phyloP scores from a whole-genome alignment of 2,888 invertebrate genomes.

The Eumacrocentrus americanus region DNA sequence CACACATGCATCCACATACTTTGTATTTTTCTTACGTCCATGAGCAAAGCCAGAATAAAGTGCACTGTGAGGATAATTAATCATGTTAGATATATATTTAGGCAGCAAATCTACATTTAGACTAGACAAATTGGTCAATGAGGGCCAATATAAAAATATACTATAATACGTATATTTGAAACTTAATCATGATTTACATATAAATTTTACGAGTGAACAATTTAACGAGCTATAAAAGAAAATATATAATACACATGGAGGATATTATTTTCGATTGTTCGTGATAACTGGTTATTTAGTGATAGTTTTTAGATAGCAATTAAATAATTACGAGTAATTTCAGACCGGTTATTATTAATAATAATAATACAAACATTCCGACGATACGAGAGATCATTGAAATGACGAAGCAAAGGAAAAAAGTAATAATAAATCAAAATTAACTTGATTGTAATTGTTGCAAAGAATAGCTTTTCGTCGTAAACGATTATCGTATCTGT shows the following conservation, averaged over 20 bases:
- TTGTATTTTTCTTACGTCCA: slow-evolving; percentile 45
- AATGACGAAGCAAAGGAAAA: neutral
- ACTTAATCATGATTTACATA: neutral
- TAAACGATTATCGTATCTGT: too few relatives aligned
- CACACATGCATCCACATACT: slow-evolving; percentile 34
- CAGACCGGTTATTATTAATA: slow-evolving; percentile 17
- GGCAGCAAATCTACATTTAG: too few relatives aligned
- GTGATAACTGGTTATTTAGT: neutral
- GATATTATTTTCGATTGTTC: neutral
- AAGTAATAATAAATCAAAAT: neutral
- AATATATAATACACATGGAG: neutral
- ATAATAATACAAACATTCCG: slow-evolving; percentile 36
- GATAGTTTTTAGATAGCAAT: slow-evolving; percentile 2
- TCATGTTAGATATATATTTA: slow-evolving; percentile 4
- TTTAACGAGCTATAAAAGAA: neutral
- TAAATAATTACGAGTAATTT: neutral
- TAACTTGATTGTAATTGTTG: neutral
- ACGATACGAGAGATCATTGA: slow-evolving; percentile 16
- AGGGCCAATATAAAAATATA: too few relatives aligned
- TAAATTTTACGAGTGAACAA: too few relatives aligned
- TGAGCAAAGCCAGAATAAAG: slow-evolving; percentile 9
- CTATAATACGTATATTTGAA: neutral
- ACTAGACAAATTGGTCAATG: too few relatives aligned
- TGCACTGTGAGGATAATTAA: slow-evolving; percentile 18
- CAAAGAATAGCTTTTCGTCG: too few relatives aligned